Base-by-base conservation (phyloP, 2,888 invertebrate species). In the Brachypterus glaber region DNA sequence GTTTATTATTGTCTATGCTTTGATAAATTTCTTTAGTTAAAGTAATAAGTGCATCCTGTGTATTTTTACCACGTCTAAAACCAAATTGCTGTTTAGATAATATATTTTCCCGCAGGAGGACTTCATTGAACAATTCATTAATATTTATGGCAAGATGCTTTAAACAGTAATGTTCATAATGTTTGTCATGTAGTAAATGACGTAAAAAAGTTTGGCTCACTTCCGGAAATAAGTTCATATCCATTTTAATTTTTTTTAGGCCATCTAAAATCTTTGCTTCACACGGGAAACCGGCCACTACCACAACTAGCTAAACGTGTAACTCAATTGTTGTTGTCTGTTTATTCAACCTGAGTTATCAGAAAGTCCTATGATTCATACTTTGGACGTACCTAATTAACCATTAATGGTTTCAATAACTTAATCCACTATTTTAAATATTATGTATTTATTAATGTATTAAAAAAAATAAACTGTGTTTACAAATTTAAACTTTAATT, bases 121-220 rank as follows among this genome's bases (percentile, higher is more conserved):
- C 25, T 48, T 31, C 30, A 34, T 49, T 13, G 35, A 44, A 39
- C 11, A 30, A 5, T 41, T 37, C 40, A 40, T 44, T 13, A 31
- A 45, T n/a, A 35, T 59, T 14, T 63, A 61, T 51, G 54, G 55
- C 2, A 32, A 15, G 49, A 56, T 15, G 38, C 45, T 35, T 15
- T 57, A 11, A 47, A 51, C 5, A 55, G 54, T 35, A 62, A 62
- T 49, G 46, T 60, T 5, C 60, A 62, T 46, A 45, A 47, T 14
- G 34, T 59, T 12, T 40, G 52, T 33, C 62, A 62, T 46, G 26
- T 60, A 17, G 44, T 53, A 17, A 41, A 51, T 31, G 59, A 62
- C 47, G 52, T 48, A 5, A 25, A 31, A 26, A 48, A 39, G n/a
- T 56, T 49, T 47, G 58, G 59, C 4, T 18, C 25, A 12, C 45